phyloP scores from a whole-genome alignment of 2,113 vertebrate species.

The Lucifuga dentata region DNA sequence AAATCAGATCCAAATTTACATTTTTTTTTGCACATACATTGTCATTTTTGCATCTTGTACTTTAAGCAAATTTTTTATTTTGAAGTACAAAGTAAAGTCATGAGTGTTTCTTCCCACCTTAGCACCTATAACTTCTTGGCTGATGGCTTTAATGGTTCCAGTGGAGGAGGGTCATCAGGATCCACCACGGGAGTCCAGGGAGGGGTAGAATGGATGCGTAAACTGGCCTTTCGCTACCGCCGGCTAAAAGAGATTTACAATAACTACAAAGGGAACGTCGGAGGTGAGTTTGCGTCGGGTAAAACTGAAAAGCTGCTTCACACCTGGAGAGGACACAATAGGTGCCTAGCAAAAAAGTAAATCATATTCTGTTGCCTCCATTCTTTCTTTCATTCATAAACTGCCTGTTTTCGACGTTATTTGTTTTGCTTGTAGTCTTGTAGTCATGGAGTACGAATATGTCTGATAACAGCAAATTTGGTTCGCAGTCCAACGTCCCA shows the following conservation, averaged over 20 bases:
- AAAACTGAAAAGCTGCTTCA: not conserved
- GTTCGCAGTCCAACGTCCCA: not conserved
- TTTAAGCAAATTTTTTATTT: no score
- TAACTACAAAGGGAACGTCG: conserved; percentile 90
- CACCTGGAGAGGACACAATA: no score
- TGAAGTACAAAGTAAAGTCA: no score
- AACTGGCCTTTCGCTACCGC: conserved; percentile 96
- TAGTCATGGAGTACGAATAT: no score
- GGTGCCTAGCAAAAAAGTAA: no score
- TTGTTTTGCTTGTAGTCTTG: no score
- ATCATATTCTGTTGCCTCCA: no score
- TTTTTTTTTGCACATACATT: not conserved
- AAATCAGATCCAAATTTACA: no score
- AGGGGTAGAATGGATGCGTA: conserved; percentile 98
- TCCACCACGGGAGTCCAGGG: conserved; percentile 89
- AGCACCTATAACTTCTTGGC: conserved; percentile 96
- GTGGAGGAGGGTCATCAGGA: conserved; percentile 82
- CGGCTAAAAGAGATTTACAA: conserved; percentile 96
- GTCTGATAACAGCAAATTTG: not conserved
- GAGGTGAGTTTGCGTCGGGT: conserved; percentile 80
- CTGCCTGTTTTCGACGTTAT: no score
- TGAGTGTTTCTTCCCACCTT: not conserved
- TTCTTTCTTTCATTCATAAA: no score
- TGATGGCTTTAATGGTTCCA: conserved; percentile 92
- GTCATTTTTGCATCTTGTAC: not conserved